Conservation (phyloP, 2,113 vertebrate genomes). For the Albula glossodonta region DNA sequence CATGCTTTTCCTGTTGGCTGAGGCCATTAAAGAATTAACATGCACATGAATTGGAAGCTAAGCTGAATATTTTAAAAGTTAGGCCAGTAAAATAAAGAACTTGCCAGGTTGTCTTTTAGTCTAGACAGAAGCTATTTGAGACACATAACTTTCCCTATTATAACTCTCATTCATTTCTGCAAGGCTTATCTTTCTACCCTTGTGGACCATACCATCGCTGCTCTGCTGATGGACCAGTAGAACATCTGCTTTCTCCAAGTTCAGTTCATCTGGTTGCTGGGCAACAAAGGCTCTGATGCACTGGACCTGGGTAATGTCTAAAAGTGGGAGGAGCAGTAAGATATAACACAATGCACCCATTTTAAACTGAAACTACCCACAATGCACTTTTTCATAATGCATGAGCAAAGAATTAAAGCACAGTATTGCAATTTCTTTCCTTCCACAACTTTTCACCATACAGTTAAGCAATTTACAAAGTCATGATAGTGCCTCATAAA, state of each 20-base stretch:
- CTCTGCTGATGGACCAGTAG: slow-evolving; percentile 85
- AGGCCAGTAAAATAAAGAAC: not conserved
- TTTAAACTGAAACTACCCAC: not conserved
- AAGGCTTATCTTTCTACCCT: not conserved
- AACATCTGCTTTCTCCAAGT: slow-evolving; percentile 92
- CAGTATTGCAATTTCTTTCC: not conserved
- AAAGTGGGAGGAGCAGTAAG: slow-evolving; percentile 18
- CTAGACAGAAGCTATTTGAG: not conserved
- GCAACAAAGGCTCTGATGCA: slow-evolving; percentile 84
- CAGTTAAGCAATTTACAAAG: not conserved
- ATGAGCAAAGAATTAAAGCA: not conserved
- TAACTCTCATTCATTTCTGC: not conserved
- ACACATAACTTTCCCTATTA: not conserved
- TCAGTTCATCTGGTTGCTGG: slow-evolving; percentile 90
- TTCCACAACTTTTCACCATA: not conserved
- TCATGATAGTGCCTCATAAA: not conserved
- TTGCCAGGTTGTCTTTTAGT: not conserved
- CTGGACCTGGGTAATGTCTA: slow-evolving; percentile 87
- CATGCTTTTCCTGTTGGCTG: not conserved
- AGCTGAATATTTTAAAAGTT: not conserved
- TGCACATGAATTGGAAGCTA: not conserved
- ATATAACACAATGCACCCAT: not conserved
- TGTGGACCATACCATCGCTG: slow-evolving; percentile 79
- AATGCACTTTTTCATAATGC: not conserved
- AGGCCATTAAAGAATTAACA: not conserved